Conservation (phyloP, 2,888 invertebrate genomes). For the Blastobasis adustella region DNA sequence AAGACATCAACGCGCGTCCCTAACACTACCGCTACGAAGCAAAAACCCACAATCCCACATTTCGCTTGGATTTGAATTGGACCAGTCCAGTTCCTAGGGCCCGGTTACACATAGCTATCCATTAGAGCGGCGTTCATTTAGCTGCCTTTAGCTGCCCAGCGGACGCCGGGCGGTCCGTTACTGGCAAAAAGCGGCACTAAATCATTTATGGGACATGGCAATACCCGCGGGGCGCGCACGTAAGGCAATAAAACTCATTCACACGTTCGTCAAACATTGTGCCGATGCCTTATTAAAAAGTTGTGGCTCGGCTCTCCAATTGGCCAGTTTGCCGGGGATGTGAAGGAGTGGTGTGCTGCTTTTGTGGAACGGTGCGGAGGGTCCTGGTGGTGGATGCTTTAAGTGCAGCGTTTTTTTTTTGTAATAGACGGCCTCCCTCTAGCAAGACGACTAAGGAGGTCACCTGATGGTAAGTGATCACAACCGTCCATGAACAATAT, state of each 20-base stretch:
- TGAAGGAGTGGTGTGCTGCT: background rate
- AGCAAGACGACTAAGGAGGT: conserved; percentile 4
- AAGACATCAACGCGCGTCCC: too few relatives aligned
- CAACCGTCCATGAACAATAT: too few relatives aligned
- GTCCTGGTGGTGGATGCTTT: background rate
- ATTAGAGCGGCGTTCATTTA: too few relatives aligned
- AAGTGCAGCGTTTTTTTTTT: background rate
- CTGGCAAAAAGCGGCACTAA: conserved; percentile 30
- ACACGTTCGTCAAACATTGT: conserved; percentile 65
- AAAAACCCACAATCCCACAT: too few relatives aligned
- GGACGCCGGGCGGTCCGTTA: conserved; percentile 11
- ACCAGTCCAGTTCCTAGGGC: too few relatives aligned
- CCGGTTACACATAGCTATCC: too few relatives aligned
- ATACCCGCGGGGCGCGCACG: conserved; percentile 49
- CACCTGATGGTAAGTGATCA: too few relatives aligned
- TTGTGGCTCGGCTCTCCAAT: conserved; percentile 34
- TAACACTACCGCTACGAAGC: too few relatives aligned
- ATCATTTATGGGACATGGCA: conserved; percentile 62
- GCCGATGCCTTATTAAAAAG: conserved; percentile 70
- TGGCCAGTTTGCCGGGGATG: conserved; percentile 32
- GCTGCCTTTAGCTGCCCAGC: too few relatives aligned
- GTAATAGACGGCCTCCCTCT: background rate
- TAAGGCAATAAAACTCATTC: conserved; percentile 71
- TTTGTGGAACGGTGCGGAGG: background rate
- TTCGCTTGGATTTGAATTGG: too few relatives aligned